Evolutionary conservation across 2,113 vertebrate genomes (phyloP).

Genomic region (Cyanoderma ruficeps): DNA sequence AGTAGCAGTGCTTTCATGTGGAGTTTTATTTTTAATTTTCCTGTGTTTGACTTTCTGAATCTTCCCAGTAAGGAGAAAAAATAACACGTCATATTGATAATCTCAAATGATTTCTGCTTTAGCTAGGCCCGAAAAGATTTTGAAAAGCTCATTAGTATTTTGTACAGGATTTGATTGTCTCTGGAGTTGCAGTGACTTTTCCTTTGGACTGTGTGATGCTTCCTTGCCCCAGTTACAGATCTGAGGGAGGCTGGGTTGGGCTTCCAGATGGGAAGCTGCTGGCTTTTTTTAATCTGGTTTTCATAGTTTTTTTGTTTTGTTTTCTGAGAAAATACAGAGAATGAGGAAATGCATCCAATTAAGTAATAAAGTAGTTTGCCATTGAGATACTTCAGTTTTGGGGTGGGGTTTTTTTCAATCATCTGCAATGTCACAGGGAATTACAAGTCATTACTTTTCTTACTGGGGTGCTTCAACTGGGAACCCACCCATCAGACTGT

Average conservation of each 20-base stretch:
- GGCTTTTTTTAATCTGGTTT: not conserved
- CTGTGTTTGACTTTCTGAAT: not conserved
- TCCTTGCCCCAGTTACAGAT: not conserved
- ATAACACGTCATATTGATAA: not conserved
- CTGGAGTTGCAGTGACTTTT: not conserved
- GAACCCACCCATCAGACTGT: fast-evolving
- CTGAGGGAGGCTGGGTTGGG: not conserved
- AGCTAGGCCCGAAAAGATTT: not conserved
- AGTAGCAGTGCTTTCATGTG: not conserved
- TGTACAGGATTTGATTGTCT: not conserved
- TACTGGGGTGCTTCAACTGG: not conserved
- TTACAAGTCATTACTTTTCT: not conserved
- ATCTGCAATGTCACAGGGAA: not conserved
- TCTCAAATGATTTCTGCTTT: not conserved
- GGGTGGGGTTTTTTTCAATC: not conserved
- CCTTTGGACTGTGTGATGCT: not conserved
- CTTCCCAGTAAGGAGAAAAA: not conserved
- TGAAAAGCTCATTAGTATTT: not conserved
- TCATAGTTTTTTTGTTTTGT: not conserved
- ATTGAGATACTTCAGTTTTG: not conserved
- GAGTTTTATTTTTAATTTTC: not conserved
- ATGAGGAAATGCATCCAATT: not conserved
- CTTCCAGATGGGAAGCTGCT: not conserved
- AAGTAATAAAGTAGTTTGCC: not conserved
- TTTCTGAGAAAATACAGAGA: not conserved